A percentile compares a stretch with the other conserved stretches of the same genome.
phyloP scores from a whole-genome alignment of 92 coral and sea anemone genomes.

The Siderastrea siderea region DNA sequence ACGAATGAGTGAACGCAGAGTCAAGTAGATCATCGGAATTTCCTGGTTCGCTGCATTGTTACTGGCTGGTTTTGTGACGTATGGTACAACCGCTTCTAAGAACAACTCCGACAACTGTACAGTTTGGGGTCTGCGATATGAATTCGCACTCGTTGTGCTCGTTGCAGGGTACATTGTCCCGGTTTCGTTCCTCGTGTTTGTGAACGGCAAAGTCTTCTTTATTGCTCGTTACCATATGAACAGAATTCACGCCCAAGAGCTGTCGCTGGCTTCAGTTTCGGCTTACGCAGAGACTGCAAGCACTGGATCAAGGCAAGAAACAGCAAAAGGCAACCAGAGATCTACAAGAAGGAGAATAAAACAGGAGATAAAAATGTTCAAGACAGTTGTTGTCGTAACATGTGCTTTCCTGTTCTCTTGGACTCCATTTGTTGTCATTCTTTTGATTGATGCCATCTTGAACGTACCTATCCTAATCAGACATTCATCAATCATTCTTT shows the following conservation, averaged over 20 bases:
- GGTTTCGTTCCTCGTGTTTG: slow-evolving; percentile 64
- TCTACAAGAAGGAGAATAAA: slow-evolving; percentile 20
- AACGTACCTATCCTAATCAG: slow-evolving; percentile 37
- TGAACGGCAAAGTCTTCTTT: slow-evolving; percentile 70
- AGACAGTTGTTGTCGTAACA: slow-evolving; percentile 75
- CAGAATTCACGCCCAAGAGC: slow-evolving; percentile 56
- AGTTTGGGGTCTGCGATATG: slow-evolving; percentile 59
- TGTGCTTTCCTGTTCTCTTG: slow-evolving; percentile 72
- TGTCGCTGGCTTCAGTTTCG: slow-evolving; percentile 16
- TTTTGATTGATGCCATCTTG: slow-evolving; percentile 53
- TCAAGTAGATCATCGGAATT: slow-evolving; percentile 54
- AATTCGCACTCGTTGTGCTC: slow-evolving; percentile 29
- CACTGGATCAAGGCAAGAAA: background rate
- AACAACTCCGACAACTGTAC: slow-evolving; percentile 50
- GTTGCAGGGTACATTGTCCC: slow-evolving; percentile 55
- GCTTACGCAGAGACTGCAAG: background rate
- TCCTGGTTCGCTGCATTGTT: slow-evolving; percentile 61
- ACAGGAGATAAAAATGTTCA: slow-evolving; percentile 76
- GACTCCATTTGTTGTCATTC: slow-evolving; percentile 79
- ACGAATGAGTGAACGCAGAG: slow-evolving; percentile 69
- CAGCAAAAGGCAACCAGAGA: background rate
- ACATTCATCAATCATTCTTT: slow-evolving; percentile 62
- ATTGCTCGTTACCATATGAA: no score
- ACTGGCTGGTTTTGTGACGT: slow-evolving; percentile 32
- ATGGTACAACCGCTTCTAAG: slow-evolving; percentile 35